Conservation (phyloP, 2,888 invertebrate species). For the Hemaris fuciformis region DNA sequence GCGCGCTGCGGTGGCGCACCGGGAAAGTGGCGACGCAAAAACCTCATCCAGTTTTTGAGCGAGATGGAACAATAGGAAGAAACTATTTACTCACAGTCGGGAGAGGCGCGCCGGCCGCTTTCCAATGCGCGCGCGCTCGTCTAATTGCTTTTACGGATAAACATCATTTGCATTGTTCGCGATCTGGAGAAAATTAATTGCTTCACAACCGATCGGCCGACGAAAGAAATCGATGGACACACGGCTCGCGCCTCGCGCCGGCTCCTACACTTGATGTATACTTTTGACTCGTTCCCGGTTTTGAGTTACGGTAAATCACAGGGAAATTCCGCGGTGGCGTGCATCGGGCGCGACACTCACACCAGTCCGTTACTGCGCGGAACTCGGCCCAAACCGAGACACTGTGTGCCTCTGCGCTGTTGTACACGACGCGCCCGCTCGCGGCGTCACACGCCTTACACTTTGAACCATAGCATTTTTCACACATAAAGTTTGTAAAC, state of each 20-base stretch:
- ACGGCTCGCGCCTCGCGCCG: not conserved
- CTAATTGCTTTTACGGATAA: constrained; percentile 65
- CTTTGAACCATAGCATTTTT: constrained; percentile 44
- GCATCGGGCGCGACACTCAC: constrained; percentile 28
- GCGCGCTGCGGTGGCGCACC: constrained; percentile 34
- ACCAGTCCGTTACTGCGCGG: constrained; percentile 17
- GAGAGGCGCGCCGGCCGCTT: constrained; percentile 63
- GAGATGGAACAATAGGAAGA: constrained; percentile 72
- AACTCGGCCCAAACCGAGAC: constrained; percentile 25
- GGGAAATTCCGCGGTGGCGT: constrained; percentile 14
- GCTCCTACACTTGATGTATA: not conserved
- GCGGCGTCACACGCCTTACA: constrained; percentile 41
- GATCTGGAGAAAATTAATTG: constrained; percentile 74
- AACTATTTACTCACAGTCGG: constrained; percentile 65
- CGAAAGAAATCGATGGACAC: constrained; percentile 53
- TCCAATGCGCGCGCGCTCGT: constrained; percentile 60
- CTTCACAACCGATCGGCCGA: constrained; percentile 54
- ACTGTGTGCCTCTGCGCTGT: constrained; percentile 32
- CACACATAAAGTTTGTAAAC: constrained; percentile 22
- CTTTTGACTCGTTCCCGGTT: constrained; percentile 10
- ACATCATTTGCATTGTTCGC: constrained; percentile 76
- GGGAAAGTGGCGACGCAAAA: constrained; percentile 64
- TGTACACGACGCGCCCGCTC: constrained; percentile 30
- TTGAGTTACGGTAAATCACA: constrained; percentile 13
- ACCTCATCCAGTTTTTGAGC: constrained; percentile 52